These are phyloP conservation scores for Electrophaes corylata DNA, from an alignment of 2,888 invertebrate species.

Conservation along the genomic window DNA sequence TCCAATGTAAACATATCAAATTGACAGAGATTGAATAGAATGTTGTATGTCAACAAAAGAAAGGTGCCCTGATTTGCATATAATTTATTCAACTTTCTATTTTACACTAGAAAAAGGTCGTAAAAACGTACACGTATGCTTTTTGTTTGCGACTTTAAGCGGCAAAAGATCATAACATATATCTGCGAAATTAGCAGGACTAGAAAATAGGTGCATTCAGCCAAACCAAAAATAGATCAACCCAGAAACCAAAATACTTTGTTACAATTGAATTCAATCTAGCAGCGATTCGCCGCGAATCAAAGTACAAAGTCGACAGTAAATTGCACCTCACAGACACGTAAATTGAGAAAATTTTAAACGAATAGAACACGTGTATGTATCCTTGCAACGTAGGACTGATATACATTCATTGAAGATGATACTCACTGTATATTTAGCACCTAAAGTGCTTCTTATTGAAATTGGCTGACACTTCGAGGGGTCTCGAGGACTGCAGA, in stretches of 20 bases:
- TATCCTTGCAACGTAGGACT: slow-evolving; percentile 56
- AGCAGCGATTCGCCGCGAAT: slow-evolving; percentile 39
- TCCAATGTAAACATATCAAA: not conserved
- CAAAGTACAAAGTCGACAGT: slow-evolving; percentile 53
- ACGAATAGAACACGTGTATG: slow-evolving; percentile 67
- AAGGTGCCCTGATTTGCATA: slow-evolving; percentile 50
- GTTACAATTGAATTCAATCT: slow-evolving; percentile 42
- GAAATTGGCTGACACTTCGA: slow-evolving; percentile 23
- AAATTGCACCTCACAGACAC: slow-evolving; percentile 51
- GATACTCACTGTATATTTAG: slow-evolving; percentile 65
- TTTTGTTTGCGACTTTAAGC: slow-evolving; percentile 34
- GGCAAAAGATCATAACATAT: slow-evolving; percentile 23
- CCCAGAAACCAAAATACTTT: slow-evolving; percentile 66
- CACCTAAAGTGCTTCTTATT: slow-evolving; percentile 55
- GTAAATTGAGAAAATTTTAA: slow-evolving; percentile 57
- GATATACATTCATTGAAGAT: slow-evolving; percentile 36
- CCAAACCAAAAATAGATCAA: slow-evolving; percentile 68
- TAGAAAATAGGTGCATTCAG: slow-evolving; percentile 51
- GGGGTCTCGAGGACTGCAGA: slow-evolving; percentile 18
- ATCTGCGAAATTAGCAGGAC: slow-evolving; percentile 46
- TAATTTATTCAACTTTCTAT: slow-evolving; percentile 57
- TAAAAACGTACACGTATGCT: slow-evolving; percentile 36
- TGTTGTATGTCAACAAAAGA: slow-evolving; percentile 62
- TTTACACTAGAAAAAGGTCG: slow-evolving; percentile 27
- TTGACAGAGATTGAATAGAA: slow-evolving; percentile 54